Percentiles rank a stretch among this genome's conserved stretches.
phyloP scores from a whole-genome alignment of 1,140 invertebrate species.

The Platorchestia sp. region DNA sequence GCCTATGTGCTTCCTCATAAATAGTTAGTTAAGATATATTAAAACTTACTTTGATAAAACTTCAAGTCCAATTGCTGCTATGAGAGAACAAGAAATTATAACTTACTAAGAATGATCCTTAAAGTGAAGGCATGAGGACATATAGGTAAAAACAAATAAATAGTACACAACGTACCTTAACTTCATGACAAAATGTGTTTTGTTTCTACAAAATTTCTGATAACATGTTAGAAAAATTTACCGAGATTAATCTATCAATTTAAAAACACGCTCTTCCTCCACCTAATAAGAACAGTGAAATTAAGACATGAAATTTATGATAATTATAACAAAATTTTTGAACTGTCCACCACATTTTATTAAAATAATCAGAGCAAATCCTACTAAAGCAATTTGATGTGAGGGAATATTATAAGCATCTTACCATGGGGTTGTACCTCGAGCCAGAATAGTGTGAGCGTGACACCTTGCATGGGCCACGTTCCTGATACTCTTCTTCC shows the following conservation, averaged over 20 bases:
- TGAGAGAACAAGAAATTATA: neutral
- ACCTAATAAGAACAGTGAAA: neutral
- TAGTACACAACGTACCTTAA: too few species aligned
- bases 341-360: neutral
- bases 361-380: neutral
- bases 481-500: conserved; percentile 14
- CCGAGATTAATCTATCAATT: neutral
- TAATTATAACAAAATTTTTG: neutral
- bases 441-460: conserved; percentile 37
- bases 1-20: neutral
- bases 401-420: neutral
- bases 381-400: neutral
- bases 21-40: neutral
- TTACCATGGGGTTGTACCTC: conserved; percentile 39
- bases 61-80: neutral
- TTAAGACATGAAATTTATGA: neutral
- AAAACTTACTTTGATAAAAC: neutral
- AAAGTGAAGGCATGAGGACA: too few species aligned
- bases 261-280: too few species aligned
- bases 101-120: too few species aligned
- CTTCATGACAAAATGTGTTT: too few species aligned
- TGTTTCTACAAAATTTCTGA: neutral
- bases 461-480: conserved; percentile 40
- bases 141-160: too few species aligned
- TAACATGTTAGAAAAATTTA: neutral